Base-by-base conservation (phyloP, 2,888 invertebrate species). In the Drosophila borborema region DNA sequence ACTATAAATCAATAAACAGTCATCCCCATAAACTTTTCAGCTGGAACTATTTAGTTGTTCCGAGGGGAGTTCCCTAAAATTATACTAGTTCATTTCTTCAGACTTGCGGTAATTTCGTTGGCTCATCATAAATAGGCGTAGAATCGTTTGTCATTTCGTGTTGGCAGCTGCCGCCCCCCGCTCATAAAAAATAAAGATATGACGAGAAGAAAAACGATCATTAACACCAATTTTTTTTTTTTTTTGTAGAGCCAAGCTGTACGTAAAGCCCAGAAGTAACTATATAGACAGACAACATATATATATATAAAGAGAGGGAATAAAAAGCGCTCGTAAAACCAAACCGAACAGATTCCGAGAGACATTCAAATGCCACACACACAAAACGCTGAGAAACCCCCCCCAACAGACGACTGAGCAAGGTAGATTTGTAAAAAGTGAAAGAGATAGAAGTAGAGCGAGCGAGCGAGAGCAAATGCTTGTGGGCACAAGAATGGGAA, bases 1-100 rank as follows among this genome's bases (percentile, higher is more conserved):
- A 77, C 84, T 80, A 87, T 91, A 90, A 90, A 91, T 90, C 90
- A 90, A 90, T 90, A 88, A 91, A 90, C 90, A 88, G 78, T 83
- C 80, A 77, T 72, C 73, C 86, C 86, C 79, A 86, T 87, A 90
- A 90, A 83, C 60, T 77, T 81, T 80, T 88, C 83, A 87, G 49
- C 54, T 55, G 40, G 36, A 59, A 73, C 73, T 64, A 55, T 61
- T 63, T 28, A 54, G 70, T 31, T 14, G 31, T 49, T 31, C 31
- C 49, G 12, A 31, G 48, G 18, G 58, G 34, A 46, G 60, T 66
- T 77, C 43, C 53, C 40, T 31, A 28, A 63, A 46, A 54, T 60
- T 64, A 41, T 6, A 49, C 28, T 38, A 53, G 55, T 28, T 41
- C 28, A 28, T 41, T 41, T 40, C 31, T 14, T 28, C 20, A 28